Percentiles rank a stretch among this genome's conserved stretches.
These are phyloP conservation scores for Nomia melanderi DNA, from an alignment of 1,140 invertebrate genomes.

Conservation along the genomic window DNA sequence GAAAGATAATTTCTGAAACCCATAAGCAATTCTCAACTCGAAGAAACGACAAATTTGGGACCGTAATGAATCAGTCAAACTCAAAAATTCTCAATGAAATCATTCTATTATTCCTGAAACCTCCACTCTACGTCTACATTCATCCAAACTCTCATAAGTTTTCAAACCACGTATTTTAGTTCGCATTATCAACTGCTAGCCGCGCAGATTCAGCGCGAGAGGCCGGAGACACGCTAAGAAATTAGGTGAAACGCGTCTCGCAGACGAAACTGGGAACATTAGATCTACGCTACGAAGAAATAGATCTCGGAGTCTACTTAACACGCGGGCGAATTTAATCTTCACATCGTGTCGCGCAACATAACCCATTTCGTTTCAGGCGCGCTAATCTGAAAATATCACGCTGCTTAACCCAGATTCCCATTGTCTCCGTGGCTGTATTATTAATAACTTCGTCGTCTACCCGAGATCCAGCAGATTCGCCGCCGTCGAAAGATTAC, in stretches of 20 bases:
- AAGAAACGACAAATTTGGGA: too few relatives aligned
- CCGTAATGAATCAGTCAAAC: too few relatives aligned
- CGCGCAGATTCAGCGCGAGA: not conserved
- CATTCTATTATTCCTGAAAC: too few relatives aligned
- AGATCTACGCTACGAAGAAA: not conserved
- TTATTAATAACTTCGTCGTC: conserved; percentile 18
- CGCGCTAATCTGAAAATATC: conserved; percentile 23
- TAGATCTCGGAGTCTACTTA: not conserved
- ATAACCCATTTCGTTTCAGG: not conserved
- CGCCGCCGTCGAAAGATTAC: not conserved
- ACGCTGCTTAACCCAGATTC: conserved; percentile 19
- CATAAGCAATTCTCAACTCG: too few relatives aligned
- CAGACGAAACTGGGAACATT: not conserved
- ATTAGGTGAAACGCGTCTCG: not conserved
- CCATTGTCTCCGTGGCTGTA: not conserved
- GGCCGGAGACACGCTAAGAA: not conserved
- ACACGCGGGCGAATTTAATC: conserved; percentile 6
- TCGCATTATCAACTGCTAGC: not conserved
- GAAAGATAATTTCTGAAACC: too few relatives aligned
- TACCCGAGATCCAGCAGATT: not conserved
- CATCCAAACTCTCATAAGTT: too few relatives aligned
- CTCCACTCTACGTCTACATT: too few relatives aligned
- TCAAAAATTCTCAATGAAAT: too few relatives aligned
- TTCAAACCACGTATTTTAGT: too few relatives aligned
- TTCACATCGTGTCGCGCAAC: not conserved